Conservation (phyloP, 2,113 vertebrate genomes). For the Sinosuthora webbiana region DNA sequence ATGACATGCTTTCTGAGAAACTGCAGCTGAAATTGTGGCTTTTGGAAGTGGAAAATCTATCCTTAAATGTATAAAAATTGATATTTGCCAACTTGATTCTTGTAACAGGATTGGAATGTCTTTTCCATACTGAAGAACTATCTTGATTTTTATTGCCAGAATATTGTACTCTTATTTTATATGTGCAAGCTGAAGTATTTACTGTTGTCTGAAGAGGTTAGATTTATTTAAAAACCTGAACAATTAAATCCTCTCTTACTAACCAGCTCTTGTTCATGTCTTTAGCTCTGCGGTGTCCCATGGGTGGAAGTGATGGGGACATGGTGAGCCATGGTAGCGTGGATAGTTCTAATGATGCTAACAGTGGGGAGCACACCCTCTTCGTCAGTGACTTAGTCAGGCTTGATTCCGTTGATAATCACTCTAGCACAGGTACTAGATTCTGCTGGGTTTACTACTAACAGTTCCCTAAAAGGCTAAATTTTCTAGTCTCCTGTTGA, state of each 20-base stretch:
- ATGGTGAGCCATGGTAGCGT: constrained; percentile 86
- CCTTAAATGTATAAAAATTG: not conserved
- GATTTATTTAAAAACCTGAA: constrained; percentile 21
- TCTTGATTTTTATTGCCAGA: not conserved
- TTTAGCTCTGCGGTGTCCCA: constrained; percentile 70
- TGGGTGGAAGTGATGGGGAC: constrained; percentile 81
- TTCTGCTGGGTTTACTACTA: constrained; percentile 61
- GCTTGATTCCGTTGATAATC: constrained; percentile 80
- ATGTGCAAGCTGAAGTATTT: constrained; percentile 20
- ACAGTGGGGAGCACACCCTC: constrained; percentile 80
- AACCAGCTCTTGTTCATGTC: constrained; percentile 66
- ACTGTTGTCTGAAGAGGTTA: constrained; percentile 11
- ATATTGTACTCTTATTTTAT: not conserved
- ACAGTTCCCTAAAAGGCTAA: constrained; percentile 5
- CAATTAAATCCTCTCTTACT: constrained; percentile 34
- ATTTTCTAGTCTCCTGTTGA: constrained; percentile 15
- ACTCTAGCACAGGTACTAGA: constrained; percentile 86
- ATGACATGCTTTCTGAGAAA: not conserved
- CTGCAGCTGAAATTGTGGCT: not conserved
- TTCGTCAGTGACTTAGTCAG: constrained; percentile 80
- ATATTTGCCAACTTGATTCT: not conserved
- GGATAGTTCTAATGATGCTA: constrained; percentile 87
- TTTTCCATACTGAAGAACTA: not conserved
- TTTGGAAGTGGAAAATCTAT: not conserved
- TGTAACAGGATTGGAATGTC: not conserved